A percentile compares a stretch with the other conserved stretches of the same genome.
Conservation (phyloP, 2,888 invertebrate genomes). For the Polietes domitor region DNA sequence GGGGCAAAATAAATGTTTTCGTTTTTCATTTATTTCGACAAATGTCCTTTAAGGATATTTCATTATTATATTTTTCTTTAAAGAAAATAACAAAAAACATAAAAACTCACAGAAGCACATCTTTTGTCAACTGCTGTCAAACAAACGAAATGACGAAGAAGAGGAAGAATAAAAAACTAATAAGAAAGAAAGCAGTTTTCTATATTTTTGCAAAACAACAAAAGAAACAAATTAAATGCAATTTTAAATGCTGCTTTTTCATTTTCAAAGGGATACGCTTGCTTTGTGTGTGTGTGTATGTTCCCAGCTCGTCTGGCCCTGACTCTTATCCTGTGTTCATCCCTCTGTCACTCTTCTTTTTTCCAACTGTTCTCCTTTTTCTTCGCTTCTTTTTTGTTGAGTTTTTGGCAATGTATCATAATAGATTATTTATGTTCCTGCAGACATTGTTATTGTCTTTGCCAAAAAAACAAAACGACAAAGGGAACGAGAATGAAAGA, state of each 20-base stretch:
- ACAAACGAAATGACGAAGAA: neutral
- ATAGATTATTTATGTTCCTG: conserved; percentile 35
- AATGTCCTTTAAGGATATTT: conserved; percentile 19
- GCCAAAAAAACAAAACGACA: neutral
- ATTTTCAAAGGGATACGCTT: neutral
- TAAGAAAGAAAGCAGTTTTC: neutral
- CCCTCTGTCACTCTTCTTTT: neutral
- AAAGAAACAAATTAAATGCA: conserved; percentile 24
- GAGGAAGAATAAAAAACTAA: neutral
- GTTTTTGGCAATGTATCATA: conserved; percentile 48
- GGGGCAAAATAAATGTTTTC: conserved; percentile 18
- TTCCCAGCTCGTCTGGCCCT: neutral
- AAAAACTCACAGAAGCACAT: neutral
- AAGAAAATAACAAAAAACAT: neutral
- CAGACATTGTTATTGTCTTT: conserved; percentile 26
- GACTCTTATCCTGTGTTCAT: neutral
- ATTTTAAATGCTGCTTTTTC: conserved; percentile 14
- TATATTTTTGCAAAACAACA: neutral
- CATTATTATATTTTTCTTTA: conserved; percentile 14
- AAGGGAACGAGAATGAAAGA: neutral
- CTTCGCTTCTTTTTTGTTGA: neutral
- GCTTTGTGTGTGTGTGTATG: neutral
- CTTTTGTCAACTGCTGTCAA: neutral
- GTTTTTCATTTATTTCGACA: neutral
- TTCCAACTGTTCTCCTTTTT: neutral